A percentile compares a stretch with the other conserved stretches of the same genome.
Evolutionary conservation across 2,113 vertebrate genomes (phyloP).

Genomic region (Vulpes vulpes): DNA sequence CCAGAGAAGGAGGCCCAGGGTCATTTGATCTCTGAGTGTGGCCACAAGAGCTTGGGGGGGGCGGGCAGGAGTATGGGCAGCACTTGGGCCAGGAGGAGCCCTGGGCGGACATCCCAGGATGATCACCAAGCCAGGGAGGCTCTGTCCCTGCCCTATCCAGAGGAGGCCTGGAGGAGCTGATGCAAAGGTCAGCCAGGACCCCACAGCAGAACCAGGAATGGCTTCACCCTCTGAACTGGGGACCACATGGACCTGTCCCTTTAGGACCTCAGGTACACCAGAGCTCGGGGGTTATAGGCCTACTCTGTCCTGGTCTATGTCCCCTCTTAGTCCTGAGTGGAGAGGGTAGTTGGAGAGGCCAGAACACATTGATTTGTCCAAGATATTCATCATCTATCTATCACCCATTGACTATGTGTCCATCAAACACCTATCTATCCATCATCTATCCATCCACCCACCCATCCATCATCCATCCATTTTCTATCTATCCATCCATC

Average conservation of each 20-base stretch:
- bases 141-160: fast-evolving
- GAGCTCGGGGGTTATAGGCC: neutral
- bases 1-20: neutral
- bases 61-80: neutral
- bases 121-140: neutral
- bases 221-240: neutral
- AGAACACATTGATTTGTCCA: neutral
- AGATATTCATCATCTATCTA: neutral
- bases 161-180: neutral
- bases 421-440: neutral
- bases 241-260: neutral
- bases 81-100: neutral
- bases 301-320: neutral
- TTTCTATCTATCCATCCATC: neutral
- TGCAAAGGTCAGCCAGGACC: neutral
- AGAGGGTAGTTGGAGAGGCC: neutral
- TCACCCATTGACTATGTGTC: neutral
- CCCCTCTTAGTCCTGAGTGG: neutral
- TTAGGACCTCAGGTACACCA: neutral
- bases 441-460: neutral
- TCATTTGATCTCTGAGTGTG: no score
- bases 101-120: neutral
- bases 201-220: neutral
- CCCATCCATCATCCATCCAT: no score
- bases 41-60: neutral